A percentile compares a stretch with the other conserved stretches of the same genome.
Conservation (phyloP, 30 jellyfish, hydroid and myxozoan genomes). For the Phacellophora camtschatica region DNA sequence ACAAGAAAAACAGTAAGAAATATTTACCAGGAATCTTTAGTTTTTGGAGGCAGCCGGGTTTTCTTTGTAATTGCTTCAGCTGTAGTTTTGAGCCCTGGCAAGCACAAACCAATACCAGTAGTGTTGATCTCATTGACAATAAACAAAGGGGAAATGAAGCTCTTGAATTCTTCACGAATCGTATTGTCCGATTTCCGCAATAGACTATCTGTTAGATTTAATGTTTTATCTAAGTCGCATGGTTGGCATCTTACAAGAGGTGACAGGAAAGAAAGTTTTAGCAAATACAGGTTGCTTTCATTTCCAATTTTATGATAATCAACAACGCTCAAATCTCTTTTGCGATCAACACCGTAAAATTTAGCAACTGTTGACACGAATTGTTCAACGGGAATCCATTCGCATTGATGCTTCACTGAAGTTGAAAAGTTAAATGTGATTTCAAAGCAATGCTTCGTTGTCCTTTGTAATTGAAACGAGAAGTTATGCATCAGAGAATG, state of each 20-base stretch:
- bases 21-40: too few species aligned
- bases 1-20: too few species aligned
- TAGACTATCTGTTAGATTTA: background rate
- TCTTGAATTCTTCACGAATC: background rate
- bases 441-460: constrained; percentile 23
- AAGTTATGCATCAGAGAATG: background rate
- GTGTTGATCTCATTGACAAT: background rate
- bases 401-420: background rate
- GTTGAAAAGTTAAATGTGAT: background rate
- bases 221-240: background rate
- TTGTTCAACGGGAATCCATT: background rate
- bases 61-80: background rate
- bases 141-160: constrained; percentile 17
- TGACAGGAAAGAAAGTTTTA: background rate
- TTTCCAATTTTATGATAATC: background rate
- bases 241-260: constrained; percentile 3
- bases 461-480: background rate
- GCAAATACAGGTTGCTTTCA: background rate
- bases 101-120: constrained; percentile 1
- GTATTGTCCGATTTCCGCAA: background rate
- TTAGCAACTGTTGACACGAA: constrained; percentile 21
- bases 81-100: constrained; percentile 5
- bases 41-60: background rate
- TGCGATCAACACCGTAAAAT: constrained; percentile 1
- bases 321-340: background rate